Evolutionary conservation across 2,888 invertebrate genomes (phyloP), one percentile per base, ranked within the genome.

Genomic region (Dromius quadrimaculatus): DNA sequence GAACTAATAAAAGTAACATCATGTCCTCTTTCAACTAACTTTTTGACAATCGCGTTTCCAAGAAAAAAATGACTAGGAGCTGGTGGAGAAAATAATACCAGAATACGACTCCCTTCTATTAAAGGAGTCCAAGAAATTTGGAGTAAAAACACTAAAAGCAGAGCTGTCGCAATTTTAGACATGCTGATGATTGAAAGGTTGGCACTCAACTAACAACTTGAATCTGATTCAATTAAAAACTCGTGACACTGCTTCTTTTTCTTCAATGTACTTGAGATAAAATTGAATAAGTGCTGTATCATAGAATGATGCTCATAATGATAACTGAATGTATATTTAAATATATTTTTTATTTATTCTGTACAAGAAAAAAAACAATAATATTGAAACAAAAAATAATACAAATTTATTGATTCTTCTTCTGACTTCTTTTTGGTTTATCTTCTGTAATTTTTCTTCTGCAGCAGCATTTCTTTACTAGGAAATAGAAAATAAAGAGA

Each of bases 21-120:
- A 75, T 85, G 85, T 1, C 85, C 85, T 36, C 81, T 76, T 17
- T 69, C 69, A 1, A 76, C 77, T 28, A 79, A 71, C 23, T 75
- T 76, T 62, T 76, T 75, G n/a, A 77, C 68, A 47, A 79, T 71
- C 2, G 74, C 74, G 38, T 76, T 73, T 13, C 75, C 77, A 41
- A 78, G 65, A 9, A 72, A 72, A 15, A 75, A 75, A 71, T 79
- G 79, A 22, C 78, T 78, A 38, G 75, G 74, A 8, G 76, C 72
- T 3, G 77, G 73, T 61, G 74, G 68, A 9, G 77, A 76, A 54
- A 77, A 75, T 6, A 78, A 70, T 8, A 76, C 77, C 36, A 78
- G 73, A 34, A 78, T 78, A 22, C 57, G 36, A 1, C 54, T 38
- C 13, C 43, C 41, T 8, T 63, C 38, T 38, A 23, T 9, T 22